These are phyloP conservation scores for Tetropium fuscum DNA, from an alignment of 2,888 invertebrate species.

Conservation along the genomic window DNA sequence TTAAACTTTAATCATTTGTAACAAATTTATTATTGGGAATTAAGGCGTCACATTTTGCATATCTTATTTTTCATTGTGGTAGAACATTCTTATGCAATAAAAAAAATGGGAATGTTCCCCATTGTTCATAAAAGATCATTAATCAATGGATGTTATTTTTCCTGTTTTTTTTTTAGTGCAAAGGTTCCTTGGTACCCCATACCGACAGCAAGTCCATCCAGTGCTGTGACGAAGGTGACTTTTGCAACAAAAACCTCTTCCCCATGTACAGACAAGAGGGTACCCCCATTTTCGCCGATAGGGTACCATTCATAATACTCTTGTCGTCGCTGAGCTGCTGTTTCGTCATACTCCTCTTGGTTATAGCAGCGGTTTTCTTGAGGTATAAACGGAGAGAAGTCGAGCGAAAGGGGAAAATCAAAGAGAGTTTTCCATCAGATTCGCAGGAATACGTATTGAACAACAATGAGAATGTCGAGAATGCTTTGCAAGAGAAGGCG, in stretches of 20 bases:
- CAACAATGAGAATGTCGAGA: neutral
- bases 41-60: no score
- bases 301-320: slow-evolving; percentile 27
- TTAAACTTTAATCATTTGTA: no score
- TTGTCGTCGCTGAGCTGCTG: slow-evolving; percentile 25
- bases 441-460: neutral
- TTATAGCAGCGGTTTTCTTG: slow-evolving; percentile 4
- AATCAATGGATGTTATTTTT: no score
- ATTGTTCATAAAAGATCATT: no score
- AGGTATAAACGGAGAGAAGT: slow-evolving; percentile 17
- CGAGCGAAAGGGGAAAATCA: neutral
- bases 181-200: slow-evolving; percentile 28
- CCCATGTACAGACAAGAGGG: slow-evolving; percentile 16
- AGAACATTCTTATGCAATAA: no score
- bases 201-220: slow-evolving; percentile 36
- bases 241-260: slow-evolving; percentile 42
- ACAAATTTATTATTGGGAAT: no score
- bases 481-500: neutral
- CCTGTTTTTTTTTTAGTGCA: slow-evolving; percentile 40
- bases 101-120: no score
- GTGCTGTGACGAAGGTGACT: slow-evolving; percentile 44
- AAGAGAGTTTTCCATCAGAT: neutral
- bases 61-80: no score
- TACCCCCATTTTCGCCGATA: neutral
- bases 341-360: slow-evolving; percentile 19